A percentile compares a stretch with the other conserved stretches of the same genome.
These are phyloP conservation scores for Sylvilagus bachmani DNA, from an alignment of 2,113 vertebrate species.

Conservation along the genomic window DNA sequence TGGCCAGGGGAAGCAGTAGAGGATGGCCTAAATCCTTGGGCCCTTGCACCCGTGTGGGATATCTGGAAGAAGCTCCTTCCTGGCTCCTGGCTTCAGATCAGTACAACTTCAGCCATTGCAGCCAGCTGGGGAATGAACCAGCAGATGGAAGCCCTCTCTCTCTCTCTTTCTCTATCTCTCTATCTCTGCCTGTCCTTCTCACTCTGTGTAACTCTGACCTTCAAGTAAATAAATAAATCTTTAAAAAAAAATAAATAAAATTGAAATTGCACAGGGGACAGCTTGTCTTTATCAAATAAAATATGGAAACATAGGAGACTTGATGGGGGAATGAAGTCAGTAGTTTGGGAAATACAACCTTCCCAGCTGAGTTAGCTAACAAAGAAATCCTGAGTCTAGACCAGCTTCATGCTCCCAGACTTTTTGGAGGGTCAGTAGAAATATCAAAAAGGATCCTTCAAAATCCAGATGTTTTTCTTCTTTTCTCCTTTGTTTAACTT, in stretches of 20 bases:
- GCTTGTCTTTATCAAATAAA: slow-evolving; percentile 35
- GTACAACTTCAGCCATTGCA: no score
- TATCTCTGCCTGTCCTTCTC: no score
- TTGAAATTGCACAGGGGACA: not conserved
- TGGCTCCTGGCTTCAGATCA: no score
- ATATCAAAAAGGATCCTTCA: not conserved
- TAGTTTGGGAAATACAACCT: not conserved
- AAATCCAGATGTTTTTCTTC: not conserved
- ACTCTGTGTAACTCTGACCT: no score
- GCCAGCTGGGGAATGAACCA: no score
- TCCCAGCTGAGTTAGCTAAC: not conserved
- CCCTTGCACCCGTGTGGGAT: no score
- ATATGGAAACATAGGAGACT: not conserved
- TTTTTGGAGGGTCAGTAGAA: not conserved
- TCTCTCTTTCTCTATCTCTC: no score
- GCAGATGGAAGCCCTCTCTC: no score
- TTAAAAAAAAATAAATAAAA: not conserved
- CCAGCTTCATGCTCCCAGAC: not conserved
- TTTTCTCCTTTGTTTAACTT: slow-evolving; percentile 10
- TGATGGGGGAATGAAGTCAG: not conserved
- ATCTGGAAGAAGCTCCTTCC: no score
- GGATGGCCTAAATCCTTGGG: no score
- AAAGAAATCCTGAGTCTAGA: not conserved
- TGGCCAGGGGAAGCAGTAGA: no score
- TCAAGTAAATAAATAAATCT: no score